Evolutionary conservation across 2,797 vertebrate genomes (phyloP), one percentile per base, ranked within the genome.

Genomic region (Sandelia bainsii): DNA sequence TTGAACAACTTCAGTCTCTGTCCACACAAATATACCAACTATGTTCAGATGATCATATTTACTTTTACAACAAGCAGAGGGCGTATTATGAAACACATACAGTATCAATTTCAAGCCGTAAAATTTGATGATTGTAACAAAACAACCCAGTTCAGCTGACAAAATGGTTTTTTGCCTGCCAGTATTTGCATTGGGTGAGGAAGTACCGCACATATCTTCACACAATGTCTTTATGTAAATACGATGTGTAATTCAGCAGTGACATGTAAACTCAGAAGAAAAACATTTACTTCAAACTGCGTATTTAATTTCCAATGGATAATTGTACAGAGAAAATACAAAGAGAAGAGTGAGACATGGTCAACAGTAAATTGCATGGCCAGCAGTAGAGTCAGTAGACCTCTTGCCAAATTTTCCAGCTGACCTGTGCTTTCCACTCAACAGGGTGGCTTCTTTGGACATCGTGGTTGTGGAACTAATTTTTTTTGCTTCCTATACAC

Each of bases 341-440:
- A 29, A 19, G 27, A 29, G 17, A 54, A 6, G 52, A 54, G 32
- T 13, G 37, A 39, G 11, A 39, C 37, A 13, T 13, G 12, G 12
- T 39, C 37, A 39, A 39, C 37, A 12, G 37, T 39, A 13, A 39
- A 39, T 39, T 39, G 5, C 16, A 52, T 0, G 0, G 7, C 32
- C 7, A 52, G 5, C 34, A 50, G 27, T 49, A 57, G 27, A 60
- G 51, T 79, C 66, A 77, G 77, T 60, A 72, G 61, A 17, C 71
- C 23, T 68, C 63, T 34, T 22, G 49, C 22, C 42, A 69, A 49
- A 46, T n/a, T 54, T 64, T 69, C 60, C 63, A 45, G 10, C 2
- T 61, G 62, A 34, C 32, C 54, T 68, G 27, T 25, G 57, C 37
- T 39, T 40, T 40, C 39, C 13, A 40, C 13, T 12, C 13, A 2